phyloP scores from a whole-genome alignment of 2,113 vertebrate genomes.

The Sterna hirundo region DNA sequence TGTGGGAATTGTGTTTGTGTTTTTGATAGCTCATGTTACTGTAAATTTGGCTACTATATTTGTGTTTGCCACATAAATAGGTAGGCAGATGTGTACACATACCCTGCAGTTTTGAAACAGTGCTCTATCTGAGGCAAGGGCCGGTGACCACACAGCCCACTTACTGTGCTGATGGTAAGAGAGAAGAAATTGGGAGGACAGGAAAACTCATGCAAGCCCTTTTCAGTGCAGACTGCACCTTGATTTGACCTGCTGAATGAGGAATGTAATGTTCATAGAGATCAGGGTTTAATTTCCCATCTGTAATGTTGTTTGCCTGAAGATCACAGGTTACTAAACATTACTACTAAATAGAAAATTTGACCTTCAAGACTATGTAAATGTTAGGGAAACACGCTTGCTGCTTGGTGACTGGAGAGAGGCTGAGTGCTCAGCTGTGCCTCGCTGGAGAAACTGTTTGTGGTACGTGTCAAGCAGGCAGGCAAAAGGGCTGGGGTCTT shows the following conservation, averaged over 20 bases:
- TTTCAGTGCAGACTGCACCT: not conserved
- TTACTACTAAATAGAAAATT: not conserved
- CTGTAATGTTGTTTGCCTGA: not conserved
- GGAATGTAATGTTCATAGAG: not conserved
- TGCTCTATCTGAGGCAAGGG: not conserved
- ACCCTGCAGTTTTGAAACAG: not conserved
- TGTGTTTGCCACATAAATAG: not conserved
- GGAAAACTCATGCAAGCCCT: not conserved
- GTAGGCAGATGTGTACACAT: not conserved
- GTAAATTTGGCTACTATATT: not conserved
- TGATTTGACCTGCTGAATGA: not conserved
- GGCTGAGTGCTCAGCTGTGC: not conserved
- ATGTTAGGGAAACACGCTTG: not conserved
- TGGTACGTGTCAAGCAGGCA: not conserved
- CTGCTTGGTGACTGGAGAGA: not conserved
- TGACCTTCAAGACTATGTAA: not conserved
- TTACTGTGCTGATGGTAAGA: not conserved
- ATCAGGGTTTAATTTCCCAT: not conserved
- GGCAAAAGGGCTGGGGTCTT: not conserved
- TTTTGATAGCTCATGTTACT: not conserved
- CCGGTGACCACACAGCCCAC: not conserved
- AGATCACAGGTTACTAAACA: not conserved
- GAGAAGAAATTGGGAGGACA: not conserved
- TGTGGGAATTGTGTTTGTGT: not conserved
- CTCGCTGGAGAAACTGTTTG: rapidly evolving